A percentile compares a stretch with the other conserved stretches of the same genome.
Conservation (phyloP, 1,140 invertebrate genomes). For the Pectinophora gossypiella region DNA sequence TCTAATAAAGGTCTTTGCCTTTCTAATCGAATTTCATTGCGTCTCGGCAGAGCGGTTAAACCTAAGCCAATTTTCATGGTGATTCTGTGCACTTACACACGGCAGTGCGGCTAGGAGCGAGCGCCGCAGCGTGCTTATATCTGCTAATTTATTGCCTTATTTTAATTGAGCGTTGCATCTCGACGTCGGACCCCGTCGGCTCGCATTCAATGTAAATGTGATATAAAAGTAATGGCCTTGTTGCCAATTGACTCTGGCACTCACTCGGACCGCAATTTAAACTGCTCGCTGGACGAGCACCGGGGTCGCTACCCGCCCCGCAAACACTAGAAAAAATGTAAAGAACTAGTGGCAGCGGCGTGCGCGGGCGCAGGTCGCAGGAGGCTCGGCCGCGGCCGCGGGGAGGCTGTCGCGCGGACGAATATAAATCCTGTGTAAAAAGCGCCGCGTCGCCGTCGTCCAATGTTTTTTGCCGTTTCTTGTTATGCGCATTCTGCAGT, state of each 20-base stretch:
- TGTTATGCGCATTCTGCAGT: constrained; percentile 56
- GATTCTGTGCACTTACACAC: too few species aligned
- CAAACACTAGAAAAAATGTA: background rate
- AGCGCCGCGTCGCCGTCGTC: constrained; percentile 29
- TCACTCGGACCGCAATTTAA: background rate
- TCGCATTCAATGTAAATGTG: constrained; percentile 67
- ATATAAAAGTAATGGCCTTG: constrained; percentile 46
- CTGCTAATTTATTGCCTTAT: constrained; percentile 58
- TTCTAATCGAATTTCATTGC: too few species aligned
- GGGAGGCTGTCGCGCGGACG: constrained; percentile 26
- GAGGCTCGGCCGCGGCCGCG: constrained; percentile 13
- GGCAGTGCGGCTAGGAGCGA: too few species aligned
- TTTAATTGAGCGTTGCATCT: constrained; percentile 57
- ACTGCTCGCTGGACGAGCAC: background rate
- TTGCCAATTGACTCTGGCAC: constrained; percentile 31
- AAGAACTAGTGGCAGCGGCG: background rate
- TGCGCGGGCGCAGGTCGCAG: background rate
- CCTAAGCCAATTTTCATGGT: too few species aligned
- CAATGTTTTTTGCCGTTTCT: constrained; percentile 56
- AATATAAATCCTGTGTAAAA: constrained; percentile 54
- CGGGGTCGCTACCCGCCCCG: constrained; percentile 12
- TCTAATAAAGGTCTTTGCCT: too few species aligned
- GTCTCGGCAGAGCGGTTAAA: too few species aligned
- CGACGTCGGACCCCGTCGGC: constrained; percentile 19
- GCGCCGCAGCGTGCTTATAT: too few species aligned